Evolutionary conservation across 2,797 vertebrate genomes (phyloP), one percentile per base, ranked within the genome.

Genomic region (Sphaeramia orbicularis): DNA sequence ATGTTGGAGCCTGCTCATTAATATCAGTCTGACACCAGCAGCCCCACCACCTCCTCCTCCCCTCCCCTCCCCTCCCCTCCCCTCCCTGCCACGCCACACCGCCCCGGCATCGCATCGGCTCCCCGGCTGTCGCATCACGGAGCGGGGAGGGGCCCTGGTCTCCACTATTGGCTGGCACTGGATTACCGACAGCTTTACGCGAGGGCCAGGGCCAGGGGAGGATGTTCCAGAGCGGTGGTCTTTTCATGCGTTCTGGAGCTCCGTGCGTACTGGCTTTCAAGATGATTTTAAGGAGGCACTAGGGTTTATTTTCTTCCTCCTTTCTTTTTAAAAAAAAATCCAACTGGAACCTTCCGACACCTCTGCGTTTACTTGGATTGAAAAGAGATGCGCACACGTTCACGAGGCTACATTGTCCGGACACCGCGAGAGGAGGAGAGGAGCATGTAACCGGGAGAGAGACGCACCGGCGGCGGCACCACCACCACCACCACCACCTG

Each of bases 401-500:
- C 38, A 48, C 72, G 67, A 55, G 86, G 81, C 71, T 41, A 79
- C 75, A 65, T 81, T 74, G 81, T 82, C 64, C 80, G 85, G 84
- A 80, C 81, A 66, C 57, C 42, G 80, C 76, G 70, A 27, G 64
- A 59, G 81, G 64, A 78, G 82, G 82, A 80, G 75, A 76, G 84
- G 70, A 86, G 86, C 84, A 88, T 91, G 91, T 93, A 92, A 94
- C 84, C 73, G 80, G 74, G 77, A 82, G 52, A 82, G 52, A 63
- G 49, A 57, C 65, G 54, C 68, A 71, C 61, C 82, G 68, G 73
- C 71, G 58, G 65, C 80, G 65, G 78, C 47, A 24, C 2, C 21
- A 24, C n/a, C n/a, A n/a, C n/a, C n/a, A n/a, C n/a, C n/a, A 64
- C 62, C 81, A 65, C 86, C 91, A 93, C 92, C 91, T 93, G 90